Evolutionary conservation across 2,113 vertebrate genomes (phyloP).

Genomic region (Leucopsar rothschildi): DNA sequence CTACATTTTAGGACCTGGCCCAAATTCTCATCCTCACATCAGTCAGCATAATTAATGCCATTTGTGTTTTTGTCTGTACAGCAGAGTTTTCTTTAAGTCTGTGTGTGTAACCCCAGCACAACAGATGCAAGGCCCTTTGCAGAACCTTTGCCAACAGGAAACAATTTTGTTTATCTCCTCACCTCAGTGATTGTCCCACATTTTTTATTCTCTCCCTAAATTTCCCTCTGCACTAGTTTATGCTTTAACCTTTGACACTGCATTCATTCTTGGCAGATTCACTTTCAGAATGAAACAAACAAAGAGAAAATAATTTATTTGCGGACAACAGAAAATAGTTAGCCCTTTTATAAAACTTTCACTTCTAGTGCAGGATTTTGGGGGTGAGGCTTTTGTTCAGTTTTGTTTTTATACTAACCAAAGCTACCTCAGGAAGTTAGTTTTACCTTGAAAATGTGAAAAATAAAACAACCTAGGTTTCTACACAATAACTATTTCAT

Average conservation of each 20-base stretch:
- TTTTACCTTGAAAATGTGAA: background rate
- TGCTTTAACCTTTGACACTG: background rate
- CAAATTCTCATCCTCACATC: background rate
- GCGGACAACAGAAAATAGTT: background rate
- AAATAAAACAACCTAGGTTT: background rate
- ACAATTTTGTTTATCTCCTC: background rate
- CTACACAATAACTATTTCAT: background rate
- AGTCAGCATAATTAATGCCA: background rate
- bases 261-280: background rate
- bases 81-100: background rate
- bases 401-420: background rate
- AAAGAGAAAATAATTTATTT: slow-evolving; percentile 23
- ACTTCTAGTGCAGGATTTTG: background rate
- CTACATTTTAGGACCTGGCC: background rate
- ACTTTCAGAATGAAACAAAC: background rate
- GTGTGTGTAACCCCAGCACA: background rate
- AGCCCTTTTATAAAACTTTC: background rate
- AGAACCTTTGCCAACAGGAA: background rate
- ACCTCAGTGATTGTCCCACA: background rate
- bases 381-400: background rate
- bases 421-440: background rate
- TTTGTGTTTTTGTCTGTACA: background rate
- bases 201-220: background rate
- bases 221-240: background rate
- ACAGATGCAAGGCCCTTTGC: background rate